Evolutionary conservation across 2,113 vertebrate species (phyloP).

Genomic region (Scomber scombrus): DNA sequence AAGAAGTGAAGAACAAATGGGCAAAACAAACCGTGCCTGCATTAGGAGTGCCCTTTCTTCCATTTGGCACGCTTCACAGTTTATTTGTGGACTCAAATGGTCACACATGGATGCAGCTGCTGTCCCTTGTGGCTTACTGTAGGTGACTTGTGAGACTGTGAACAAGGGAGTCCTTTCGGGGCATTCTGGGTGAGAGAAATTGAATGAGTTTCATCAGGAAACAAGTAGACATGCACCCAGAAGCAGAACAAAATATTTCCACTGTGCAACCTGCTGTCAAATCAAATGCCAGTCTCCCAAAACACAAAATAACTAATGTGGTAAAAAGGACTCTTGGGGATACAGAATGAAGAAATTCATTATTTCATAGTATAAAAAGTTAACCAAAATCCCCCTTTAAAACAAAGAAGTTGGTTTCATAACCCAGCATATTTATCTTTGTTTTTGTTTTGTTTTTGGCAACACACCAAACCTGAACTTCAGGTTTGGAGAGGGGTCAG

Average conservation of each 20-base stretch:
- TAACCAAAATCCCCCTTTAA: not conserved
- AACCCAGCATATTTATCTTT: not conserved
- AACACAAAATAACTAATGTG: not conserved
- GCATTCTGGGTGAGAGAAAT: constrained; percentile 31
- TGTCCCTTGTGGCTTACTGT: constrained; percentile 36
- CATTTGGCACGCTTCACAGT: constrained; percentile 30
- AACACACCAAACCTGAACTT: constrained; percentile 39
- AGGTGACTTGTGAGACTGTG: constrained; percentile 38
- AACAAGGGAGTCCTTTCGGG: constrained; percentile 36
- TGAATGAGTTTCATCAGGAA: constrained; percentile 41
- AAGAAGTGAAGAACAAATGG: not conserved
- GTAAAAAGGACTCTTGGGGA: not conserved
- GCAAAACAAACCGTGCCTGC: not conserved
- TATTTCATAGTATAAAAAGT: not conserved
- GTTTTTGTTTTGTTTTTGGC: not conserved
- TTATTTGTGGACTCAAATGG: constrained; percentile 32
- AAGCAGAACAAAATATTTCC: constrained; percentile 29
- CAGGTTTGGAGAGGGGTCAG: constrained; percentile 48
- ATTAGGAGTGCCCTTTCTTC: not conserved
- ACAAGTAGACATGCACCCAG: constrained; percentile 25
- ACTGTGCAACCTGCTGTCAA: constrained; percentile 1
- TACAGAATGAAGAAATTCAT: not conserved
- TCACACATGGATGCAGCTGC: constrained; percentile 17
- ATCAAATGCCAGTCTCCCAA: not conserved
- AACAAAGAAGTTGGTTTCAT: constrained; percentile 16